phyloP scores from a whole-genome alignment of 2,113 vertebrate species.

The Tinamus guttatus region DNA sequence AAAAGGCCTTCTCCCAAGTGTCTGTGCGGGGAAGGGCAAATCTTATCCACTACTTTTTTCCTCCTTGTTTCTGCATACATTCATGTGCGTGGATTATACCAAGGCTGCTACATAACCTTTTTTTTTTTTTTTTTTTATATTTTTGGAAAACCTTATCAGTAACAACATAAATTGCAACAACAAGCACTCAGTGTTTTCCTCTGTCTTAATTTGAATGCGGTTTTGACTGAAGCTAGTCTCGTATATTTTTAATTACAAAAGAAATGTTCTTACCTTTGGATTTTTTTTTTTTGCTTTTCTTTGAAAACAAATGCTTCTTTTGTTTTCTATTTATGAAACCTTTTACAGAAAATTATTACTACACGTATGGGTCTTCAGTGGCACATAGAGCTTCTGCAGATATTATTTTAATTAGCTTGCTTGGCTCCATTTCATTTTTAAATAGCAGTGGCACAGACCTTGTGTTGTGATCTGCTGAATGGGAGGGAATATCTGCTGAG shows the following conservation, averaged over 20 bases:
- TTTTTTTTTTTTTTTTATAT: neutral
- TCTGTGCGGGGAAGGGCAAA: neutral
- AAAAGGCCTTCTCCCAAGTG: neutral
- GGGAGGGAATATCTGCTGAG: constrained; percentile 37
- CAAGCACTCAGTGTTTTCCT: neutral
- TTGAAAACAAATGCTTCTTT: constrained; percentile 33
- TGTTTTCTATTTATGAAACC: constrained; percentile 40
- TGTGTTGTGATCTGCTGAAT: constrained; percentile 47
- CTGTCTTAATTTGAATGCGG: neutral
- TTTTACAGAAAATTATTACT: constrained; percentile 51
- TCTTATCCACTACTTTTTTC: neutral
- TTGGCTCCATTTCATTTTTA: constrained; percentile 35
- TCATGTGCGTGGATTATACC: neutral
- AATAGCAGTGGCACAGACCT: constrained; percentile 41
- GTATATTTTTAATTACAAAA: neutral
- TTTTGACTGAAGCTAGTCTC: neutral
- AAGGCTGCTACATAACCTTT: neutral
- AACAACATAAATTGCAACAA: neutral
- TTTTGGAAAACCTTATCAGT: neutral
- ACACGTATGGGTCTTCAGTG: neutral
- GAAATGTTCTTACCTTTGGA: neutral
- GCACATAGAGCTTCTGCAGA: constrained; percentile 32
- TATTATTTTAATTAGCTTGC: constrained; percentile 66
- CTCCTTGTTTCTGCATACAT: neutral
- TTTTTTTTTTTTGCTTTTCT: neutral